These are phyloP conservation scores for Phasianus colchicus DNA, from an alignment of 2,113 vertebrate genomes.

Conservation along the genomic window DNA sequence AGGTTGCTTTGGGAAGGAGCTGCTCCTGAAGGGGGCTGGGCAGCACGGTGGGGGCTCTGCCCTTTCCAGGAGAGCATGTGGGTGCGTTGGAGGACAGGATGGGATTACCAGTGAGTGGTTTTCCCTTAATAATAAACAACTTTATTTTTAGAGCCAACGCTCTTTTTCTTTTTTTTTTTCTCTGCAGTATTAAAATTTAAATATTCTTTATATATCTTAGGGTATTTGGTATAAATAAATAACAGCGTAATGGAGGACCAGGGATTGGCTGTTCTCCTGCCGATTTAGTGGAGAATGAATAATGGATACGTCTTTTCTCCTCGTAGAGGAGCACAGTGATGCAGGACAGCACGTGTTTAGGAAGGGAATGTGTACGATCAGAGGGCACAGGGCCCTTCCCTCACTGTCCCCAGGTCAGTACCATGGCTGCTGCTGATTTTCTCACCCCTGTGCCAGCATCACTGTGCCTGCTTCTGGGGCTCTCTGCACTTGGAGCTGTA, in stretches of 20 bases:
- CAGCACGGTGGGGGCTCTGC: accelerated
- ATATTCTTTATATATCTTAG: constrained; percentile 71
- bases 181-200: constrained; percentile 67
- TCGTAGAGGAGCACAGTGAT: neutral
- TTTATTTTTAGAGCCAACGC: constrained; percentile 68
- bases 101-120: constrained; percentile 63
- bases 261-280: constrained; percentile 54
- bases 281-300: constrained; percentile 30
- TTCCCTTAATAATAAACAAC: constrained; percentile 69
- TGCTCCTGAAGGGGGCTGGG: neutral
- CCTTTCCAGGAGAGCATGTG: neutral
- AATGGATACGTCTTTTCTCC: constrained; percentile 9
- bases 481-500: neutral
- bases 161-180: neutral
- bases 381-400: neutral
- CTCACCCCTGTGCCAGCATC: neutral
- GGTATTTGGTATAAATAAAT: constrained; percentile 70
- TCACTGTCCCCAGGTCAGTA: neutral
- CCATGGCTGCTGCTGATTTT: neutral
- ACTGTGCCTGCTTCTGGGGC: accelerated
- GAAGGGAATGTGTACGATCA: neutral
- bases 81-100: constrained; percentile 16
- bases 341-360: neutral
- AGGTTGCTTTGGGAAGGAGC: neutral
- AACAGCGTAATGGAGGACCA: constrained; percentile 35